Conservation (phyloP, 2,113 vertebrate species). For the Entelurus aequoreus region DNA sequence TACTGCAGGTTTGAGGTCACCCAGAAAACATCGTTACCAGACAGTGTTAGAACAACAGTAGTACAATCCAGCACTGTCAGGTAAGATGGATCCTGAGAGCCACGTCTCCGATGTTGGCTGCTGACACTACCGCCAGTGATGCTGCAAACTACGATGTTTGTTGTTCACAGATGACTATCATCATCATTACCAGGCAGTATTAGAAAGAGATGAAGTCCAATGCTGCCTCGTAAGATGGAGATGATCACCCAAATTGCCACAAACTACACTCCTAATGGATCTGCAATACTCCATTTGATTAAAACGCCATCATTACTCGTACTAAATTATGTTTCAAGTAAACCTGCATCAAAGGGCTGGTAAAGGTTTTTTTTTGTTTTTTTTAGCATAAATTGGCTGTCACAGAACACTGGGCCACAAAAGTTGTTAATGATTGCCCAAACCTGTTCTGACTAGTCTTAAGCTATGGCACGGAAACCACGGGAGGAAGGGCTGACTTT, state of each 20-base stretch:
- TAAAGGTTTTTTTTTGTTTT: constrained; percentile 40
- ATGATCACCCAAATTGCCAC: constrained; percentile 68
- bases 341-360: too few species aligned
- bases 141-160: constrained; percentile 11
- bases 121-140: not conserved
- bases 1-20: constrained; percentile 44
- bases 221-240: constrained; percentile 99
- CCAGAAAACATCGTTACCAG: constrained; percentile 99
- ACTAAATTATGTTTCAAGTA: too few species aligned
- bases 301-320: too few species aligned
- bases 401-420: constrained; percentile 62
- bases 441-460: constrained; percentile 73
- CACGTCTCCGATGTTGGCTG: constrained; percentile 40
- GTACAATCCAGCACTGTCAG: constrained; percentile 96
- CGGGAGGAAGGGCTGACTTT: constrained; percentile 43
- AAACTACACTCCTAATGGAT: constrained; percentile 43
- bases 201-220: constrained; percentile 95
- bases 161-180: constrained; percentile 74
- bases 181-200: constrained; percentile 99
- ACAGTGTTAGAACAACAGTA: constrained; percentile 97
- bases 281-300: too few species aligned
- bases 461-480: constrained; percentile 57
- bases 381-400: constrained; percentile 54
- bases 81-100: constrained; percentile 97
- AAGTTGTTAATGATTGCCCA: constrained; percentile 75